Percentiles rank a stretch among this genome's conserved stretches.
phyloP scores from a whole-genome alignment of 2,113 vertebrate genomes.

The Turdus rufiventris region DNA sequence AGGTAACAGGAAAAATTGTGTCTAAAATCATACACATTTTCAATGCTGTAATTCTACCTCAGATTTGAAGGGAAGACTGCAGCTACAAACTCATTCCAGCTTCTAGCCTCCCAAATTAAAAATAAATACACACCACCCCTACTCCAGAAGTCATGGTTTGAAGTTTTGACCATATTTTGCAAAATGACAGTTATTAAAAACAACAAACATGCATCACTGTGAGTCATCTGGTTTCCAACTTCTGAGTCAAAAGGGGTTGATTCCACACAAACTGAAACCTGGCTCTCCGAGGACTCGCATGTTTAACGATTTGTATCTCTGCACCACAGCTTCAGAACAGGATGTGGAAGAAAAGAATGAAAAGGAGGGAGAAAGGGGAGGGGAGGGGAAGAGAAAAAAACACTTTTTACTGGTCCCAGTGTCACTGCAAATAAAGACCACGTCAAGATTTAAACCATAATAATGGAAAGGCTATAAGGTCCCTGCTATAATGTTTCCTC shows the following conservation, averaged over 20 bases:
- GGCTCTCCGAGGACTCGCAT: conserved; percentile 48
- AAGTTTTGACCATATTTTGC: conserved; percentile 59
- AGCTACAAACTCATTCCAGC: conserved; percentile 28
- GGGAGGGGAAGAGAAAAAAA: conserved; percentile 26
- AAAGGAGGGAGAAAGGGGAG: conserved; percentile 59
- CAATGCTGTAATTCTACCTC: background rate
- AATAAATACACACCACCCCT: conserved; percentile 33
- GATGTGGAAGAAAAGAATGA: conserved; percentile 65
- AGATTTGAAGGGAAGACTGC: background rate
- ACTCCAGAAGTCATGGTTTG: conserved; percentile 42
- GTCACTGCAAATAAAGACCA: conserved; percentile 68
- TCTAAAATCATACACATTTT: background rate
- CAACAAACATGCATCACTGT: conserved; percentile 67
- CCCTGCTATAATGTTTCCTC: conserved; percentile 71
- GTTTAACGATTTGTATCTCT: conserved; percentile 34
- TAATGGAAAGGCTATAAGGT: conserved; percentile 75
- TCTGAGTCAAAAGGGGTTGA: conserved; percentile 68
- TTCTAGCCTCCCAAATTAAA: conserved; percentile 9
- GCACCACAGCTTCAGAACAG: conserved; percentile 62
- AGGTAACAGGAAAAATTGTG: background rate
- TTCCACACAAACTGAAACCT: conserved; percentile 66
- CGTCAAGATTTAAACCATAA: conserved; percentile 76
- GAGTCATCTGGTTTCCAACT: conserved; percentile 70
- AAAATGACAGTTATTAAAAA: conserved; percentile 70
- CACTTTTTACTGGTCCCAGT: conserved; percentile 63